Base-by-base conservation (phyloP, 2,797 vertebrate species). In the Falco rusticolus region DNA sequence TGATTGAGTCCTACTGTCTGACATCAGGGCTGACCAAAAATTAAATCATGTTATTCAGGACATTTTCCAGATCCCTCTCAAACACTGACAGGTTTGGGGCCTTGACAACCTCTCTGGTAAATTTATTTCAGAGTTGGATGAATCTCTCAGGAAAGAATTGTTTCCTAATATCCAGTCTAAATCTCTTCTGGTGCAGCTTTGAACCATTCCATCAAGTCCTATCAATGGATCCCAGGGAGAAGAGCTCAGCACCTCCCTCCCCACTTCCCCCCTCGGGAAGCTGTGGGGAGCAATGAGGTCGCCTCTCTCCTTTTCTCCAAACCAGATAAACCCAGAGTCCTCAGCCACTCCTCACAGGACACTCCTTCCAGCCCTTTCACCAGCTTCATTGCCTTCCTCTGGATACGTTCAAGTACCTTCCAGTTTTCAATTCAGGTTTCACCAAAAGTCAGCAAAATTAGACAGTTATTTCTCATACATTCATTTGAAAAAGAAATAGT, bases 121-220 rank as follows among this genome's bases (percentile, higher is more conserved):
- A 10, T 8, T 17, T 57, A 8, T n/a, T 13, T 3, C 29, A 29
- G 39, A 11, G 29, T 13, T 37, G n/a, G 29, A 75, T 12, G 34
- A 41, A 12, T 50, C 29, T 57, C 24, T 34, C 0, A 0, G 29
- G 29, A 41, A 50, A 28, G 6, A 66, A 75, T 9, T 4, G 6
- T 3, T 25, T 34, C 47, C 37, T 45, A 59, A 34, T 43, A 16
- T 11, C 26, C 1, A 51, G 10, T 13, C 11, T 51, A 5, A 66
- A 43, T 6, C 8, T 85, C 8, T 14, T 33, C 16, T 20, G 11
- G 0, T 0, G 2, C 26, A 59, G 16, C 15, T 81, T 74, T n/a
- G 60, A 51, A 9, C 16, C 28, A 10, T 59, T 80, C 45, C 17
- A 10, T 12, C 0, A 0, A 1, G 2, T 51, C 8, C 17, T 26